A percentile compares a stretch with the other conserved stretches of the same genome.
phyloP scores from a whole-genome alignment of 1,140 invertebrate species.

The Dermatophagoides farinae region DNA sequence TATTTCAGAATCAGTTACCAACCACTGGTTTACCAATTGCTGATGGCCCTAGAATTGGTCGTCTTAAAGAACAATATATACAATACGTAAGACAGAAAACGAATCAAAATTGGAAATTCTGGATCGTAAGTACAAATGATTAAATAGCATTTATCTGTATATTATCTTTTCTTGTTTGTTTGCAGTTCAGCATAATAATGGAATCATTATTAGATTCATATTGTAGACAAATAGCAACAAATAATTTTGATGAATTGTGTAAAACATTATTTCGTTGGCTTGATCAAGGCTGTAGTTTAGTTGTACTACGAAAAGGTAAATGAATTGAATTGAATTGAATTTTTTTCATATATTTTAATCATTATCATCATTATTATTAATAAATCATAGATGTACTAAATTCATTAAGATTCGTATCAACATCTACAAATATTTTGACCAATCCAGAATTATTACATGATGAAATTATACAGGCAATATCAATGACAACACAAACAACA shows the following conservation, averaged over 20 bases:
- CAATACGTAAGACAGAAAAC: constrained; percentile 68
- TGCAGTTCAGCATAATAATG: constrained; percentile 71
- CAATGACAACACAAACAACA: neutral
- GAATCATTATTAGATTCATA: constrained; percentile 68
- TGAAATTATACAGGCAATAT: constrained; percentile 37
- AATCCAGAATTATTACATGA: constrained; percentile 66
- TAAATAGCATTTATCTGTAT: too few relatives aligned
- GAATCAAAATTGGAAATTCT: constrained; percentile 88
- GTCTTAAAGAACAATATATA: constrained; percentile 84
- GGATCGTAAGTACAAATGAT: constrained; percentile 82
- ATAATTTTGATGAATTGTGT: constrained; percentile 72
- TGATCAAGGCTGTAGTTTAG: constrained; percentile 82
- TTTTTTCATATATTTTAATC: neutral
- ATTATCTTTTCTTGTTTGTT: constrained; percentile 24
- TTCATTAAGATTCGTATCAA: constrained; percentile 68
- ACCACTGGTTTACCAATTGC: constrained; percentile 85
- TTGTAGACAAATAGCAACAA: constrained; percentile 70
- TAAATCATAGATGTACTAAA: constrained; percentile 66
- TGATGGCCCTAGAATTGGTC: constrained; percentile 52
- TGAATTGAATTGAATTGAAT: neutral
- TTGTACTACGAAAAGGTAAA: constrained; percentile 70
- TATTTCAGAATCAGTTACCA: constrained; percentile 73
- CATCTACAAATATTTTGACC: constrained; percentile 73
- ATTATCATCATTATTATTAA: constrained; percentile 17
- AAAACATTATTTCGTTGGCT: constrained; percentile 77